Evolutionary conservation across 1,140 invertebrate genomes (phyloP), one percentile per base, ranked within the genome.

Genomic region (Cephus cinctus): DNA sequence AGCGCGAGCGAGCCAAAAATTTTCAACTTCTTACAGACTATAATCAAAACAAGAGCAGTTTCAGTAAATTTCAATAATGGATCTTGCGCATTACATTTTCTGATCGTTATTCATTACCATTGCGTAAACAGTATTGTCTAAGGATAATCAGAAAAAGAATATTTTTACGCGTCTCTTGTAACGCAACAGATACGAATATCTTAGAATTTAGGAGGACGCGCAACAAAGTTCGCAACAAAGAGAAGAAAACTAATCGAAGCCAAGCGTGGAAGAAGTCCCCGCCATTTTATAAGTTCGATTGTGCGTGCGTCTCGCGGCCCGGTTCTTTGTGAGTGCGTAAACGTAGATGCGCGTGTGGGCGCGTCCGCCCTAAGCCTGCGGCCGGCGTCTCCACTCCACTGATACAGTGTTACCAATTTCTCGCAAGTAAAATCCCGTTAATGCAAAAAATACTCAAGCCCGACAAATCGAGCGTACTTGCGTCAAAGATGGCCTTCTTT

Each of bases 301-400:
- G 34, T 18, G 34, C 19, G 14, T 18, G 34, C 9, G 34, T 12
- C 34, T 36, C 19, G n/a, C n/a, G n/a, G n/a, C n/a, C n/a, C n/a
- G n/a, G n/a, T n/a, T n/a, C n/a, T 0, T 36, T 36, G 34, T 14
- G 19, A 36, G 11, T 36, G 9, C 19, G 11, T 36, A 36, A 36
- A 36, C 14, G 19, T 36, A 36, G 4, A 11, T 18, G 19, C 34
- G 45, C 46, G 56, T 56, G 49, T 64, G 58, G 62, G 53, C 63
- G 56, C 63, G 61, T 54, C 64, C 56, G 40, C 57, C 47, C 53
- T 27, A 43, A 54, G 48, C 34, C 46, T 50, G 40, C 52, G 43
- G 49, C 61, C 65, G 59, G 63, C 56, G 59, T 64, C 55, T 57
- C 62, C 57, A 63, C 58, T 61, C 48, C 6, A 27, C 43, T 50